Evolutionary conservation across 2,888 invertebrate genomes (phyloP), one percentile per base, ranked within the genome.

Genomic region (Strigamia crassipes): DNA sequence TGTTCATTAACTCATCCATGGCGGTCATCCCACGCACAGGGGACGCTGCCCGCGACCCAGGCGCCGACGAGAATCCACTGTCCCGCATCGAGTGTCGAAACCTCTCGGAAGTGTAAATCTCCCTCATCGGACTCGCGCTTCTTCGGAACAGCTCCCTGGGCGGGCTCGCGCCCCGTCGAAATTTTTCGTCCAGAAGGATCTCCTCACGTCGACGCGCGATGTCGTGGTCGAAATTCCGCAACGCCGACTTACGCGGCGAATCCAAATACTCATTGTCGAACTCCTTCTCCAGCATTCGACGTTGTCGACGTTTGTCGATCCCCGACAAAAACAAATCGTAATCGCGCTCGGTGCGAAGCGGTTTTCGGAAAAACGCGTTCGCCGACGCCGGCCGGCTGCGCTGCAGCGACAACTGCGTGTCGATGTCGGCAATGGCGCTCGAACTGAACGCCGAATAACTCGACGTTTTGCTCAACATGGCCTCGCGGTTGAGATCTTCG

Each of bases 401-500:
- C 10, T 38, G 38, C 38, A 38, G 2, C 38, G 38, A 38, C n/a
- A 79, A 0, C 31, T 81, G 61, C 56, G 15, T 21, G 8, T 78
- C 82, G 42, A 83, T 83, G 4, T 83, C 83, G 10, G 82, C 38
- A 6, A 31, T 21, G 6, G 79, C 78, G 31, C 46, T 81, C 13
- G 56, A 38, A 13, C 81, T 51, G 23, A 83, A 83, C 1, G 82
- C 82, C 10, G 82, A 81, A 23, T 46, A 82, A 6, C 82, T 81
- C n/a, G 66, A 41, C 10, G 79, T 23, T 12, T 82, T 77, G 5
- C 83, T 42, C 15, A 31, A 18, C 27, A 31, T 6, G n/a, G n/a
- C 77, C 5, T 31, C 51, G 15, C 51, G 15, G 18, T 51, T 51
- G 10, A 51, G 18, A 12, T 51, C 51, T 51, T 51, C 51, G 10